Conservation (phyloP, 2,888 invertebrate species). For the Drosophila pullipes region DNA sequence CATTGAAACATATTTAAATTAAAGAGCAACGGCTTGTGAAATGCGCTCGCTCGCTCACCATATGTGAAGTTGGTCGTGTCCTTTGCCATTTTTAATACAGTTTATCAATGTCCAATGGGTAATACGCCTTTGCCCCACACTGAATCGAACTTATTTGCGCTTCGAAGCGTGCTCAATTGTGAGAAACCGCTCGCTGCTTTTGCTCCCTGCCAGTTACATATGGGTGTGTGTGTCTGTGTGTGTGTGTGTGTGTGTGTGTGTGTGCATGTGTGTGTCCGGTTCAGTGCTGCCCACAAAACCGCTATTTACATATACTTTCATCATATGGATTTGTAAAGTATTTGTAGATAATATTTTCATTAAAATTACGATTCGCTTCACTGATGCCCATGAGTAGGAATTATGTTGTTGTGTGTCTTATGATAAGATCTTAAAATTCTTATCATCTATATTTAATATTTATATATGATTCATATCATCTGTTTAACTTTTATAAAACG, state of each 20-base stretch:
- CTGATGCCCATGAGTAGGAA: background rate
- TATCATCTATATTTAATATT: background rate
- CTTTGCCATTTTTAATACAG: constrained; percentile 68
- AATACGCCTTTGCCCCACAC: constrained; percentile 20
- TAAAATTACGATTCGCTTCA: background rate
- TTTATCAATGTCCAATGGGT: constrained; percentile 69
- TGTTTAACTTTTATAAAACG: background rate
- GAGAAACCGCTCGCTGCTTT: constrained; percentile 34
- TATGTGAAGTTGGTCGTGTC: constrained; percentile 37
- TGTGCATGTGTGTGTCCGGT: background rate
- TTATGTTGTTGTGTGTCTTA: background rate
- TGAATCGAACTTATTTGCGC: constrained; percentile 67
- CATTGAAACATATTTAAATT: constrained; percentile 82
- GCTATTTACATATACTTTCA: background rate
- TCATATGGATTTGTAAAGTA: background rate
- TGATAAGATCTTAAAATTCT: background rate
- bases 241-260: background rate
- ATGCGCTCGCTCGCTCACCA: constrained; percentile 65
- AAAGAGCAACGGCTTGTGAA: constrained; percentile 79
- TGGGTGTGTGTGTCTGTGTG: background rate
- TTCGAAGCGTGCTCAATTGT: constrained; percentile 71
- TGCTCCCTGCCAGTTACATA: background rate
- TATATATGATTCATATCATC: background rate
- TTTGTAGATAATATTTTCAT: constrained; percentile 1
- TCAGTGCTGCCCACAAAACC: constrained; percentile 1